Conservation (phyloP, 2,888 invertebrate species). For the Parnassius apollo region DNA sequence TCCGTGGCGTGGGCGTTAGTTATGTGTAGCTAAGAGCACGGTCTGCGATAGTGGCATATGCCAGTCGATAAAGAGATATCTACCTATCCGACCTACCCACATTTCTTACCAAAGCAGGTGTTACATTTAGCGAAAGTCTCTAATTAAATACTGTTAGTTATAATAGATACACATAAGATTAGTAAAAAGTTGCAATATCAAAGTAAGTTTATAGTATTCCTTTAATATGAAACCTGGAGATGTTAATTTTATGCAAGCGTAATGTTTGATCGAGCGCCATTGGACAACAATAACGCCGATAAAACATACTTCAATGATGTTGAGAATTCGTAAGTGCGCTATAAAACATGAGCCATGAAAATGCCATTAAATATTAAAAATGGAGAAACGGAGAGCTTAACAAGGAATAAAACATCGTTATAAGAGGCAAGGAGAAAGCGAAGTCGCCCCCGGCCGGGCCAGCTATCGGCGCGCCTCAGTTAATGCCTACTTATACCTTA, state of each 20-base stretch:
- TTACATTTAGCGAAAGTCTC: slow-evolving; percentile 26
- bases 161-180: not conserved
- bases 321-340: slow-evolving; percentile 74
- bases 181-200: no score
- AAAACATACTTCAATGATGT: slow-evolving; percentile 67
- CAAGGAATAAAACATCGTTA: slow-evolving; percentile 81
- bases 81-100: slow-evolving; percentile 23
- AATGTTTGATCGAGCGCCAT: slow-evolving; percentile 31
- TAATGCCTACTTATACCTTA: slow-evolving; percentile 82
- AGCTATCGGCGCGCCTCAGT: slow-evolving; percentile 79
- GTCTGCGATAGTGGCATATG: slow-evolving; percentile 65
- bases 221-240: not conserved
- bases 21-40: slow-evolving; percentile 49
- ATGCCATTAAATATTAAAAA: slow-evolving; percentile 81
- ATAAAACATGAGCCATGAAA: slow-evolving; percentile 79
- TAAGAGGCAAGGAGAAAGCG: slow-evolving; percentile 69
- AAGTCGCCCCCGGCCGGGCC: slow-evolving; percentile 71
- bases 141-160: not conserved
- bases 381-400: slow-evolving; percentile 81
- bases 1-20: slow-evolving; percentile 40
- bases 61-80: slow-evolving; percentile 42
- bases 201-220: no score
- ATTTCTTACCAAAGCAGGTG: slow-evolving; percentile 53
- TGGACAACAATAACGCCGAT: slow-evolving; percentile 59
- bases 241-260: slow-evolving; percentile 39